phyloP scores from a whole-genome alignment of 2,113 vertebrate genomes.

The Oncorhynchus tshawytscha region DNA sequence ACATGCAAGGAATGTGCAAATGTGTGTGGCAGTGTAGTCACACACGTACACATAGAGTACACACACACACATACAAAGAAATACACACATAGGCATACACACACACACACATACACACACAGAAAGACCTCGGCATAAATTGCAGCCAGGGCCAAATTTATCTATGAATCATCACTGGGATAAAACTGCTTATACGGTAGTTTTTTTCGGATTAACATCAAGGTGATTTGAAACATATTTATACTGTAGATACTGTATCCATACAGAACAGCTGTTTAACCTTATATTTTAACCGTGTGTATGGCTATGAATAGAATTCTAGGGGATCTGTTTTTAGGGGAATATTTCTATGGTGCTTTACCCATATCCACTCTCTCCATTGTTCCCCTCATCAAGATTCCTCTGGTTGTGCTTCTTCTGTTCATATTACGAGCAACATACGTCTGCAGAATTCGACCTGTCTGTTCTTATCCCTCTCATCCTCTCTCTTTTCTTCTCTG shows the following conservation, averaged over 20 bases:
- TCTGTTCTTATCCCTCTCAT: background rate
- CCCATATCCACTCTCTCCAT: slow-evolving; percentile 55
- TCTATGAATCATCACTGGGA: slow-evolving; percentile 5
- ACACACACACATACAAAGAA: background rate
- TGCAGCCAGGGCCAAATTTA: background rate
- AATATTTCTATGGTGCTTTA: slow-evolving; percentile 28
- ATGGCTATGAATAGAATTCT: slow-evolving; percentile 11
- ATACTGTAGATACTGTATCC: background rate
- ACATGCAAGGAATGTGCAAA: slow-evolving; percentile 10
- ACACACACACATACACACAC: background rate
- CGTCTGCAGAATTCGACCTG: slow-evolving; percentile 5
- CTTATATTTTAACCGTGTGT: slow-evolving; percentile 33
- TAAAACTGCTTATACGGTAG: background rate
- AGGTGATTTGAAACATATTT: slow-evolving; percentile 11
- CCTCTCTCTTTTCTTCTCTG: background rate
- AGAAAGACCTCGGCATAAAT: background rate
- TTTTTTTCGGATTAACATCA: background rate
- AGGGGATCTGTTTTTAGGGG: no score
- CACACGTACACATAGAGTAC: background rate
- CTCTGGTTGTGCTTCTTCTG: slow-evolving; percentile 30
- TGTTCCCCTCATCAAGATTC: slow-evolving; percentile 57
- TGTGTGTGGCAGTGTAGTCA: slow-evolving; percentile 1
- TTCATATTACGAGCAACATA: slow-evolving; percentile 57
- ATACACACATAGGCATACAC: background rate
- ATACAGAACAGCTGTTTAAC: slow-evolving; percentile 42